phyloP scores from a whole-genome alignment of 2,113 vertebrate genomes.

The Chascanopsetta lugubris region DNA sequence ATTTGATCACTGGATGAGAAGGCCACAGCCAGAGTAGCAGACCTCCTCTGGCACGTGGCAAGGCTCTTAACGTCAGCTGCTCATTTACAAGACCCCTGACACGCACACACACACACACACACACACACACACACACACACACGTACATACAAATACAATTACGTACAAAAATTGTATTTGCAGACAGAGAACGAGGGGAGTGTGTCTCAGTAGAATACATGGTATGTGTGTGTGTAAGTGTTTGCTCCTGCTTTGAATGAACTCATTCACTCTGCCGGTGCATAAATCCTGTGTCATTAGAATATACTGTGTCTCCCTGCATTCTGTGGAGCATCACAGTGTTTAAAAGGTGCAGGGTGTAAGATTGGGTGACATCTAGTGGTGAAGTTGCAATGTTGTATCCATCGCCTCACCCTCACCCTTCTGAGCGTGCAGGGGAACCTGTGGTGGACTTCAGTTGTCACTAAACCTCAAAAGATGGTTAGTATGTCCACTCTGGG shows the following conservation, averaged over 20 bases:
- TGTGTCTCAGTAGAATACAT: constrained; percentile 13
- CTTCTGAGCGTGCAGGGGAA: too few species aligned
- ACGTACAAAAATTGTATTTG: constrained; percentile 34
- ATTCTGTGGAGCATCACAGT: too few species aligned
- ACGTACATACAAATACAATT: constrained; percentile 15
- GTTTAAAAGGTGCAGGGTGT: too few species aligned
- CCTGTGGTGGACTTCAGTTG: too few species aligned
- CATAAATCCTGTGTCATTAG: not conserved
- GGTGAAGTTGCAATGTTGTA: too few species aligned
- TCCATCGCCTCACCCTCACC: too few species aligned
- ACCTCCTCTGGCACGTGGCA: constrained; percentile 67
- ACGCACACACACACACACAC: constrained; percentile 34
- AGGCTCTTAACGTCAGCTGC: constrained; percentile 62
- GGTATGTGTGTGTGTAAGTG: not conserved
- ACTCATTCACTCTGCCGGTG: not conserved
- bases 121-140: constrained; percentile 41
- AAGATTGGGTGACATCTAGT: too few species aligned
- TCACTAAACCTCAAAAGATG: too few species aligned
- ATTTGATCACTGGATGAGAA: constrained; percentile 61
- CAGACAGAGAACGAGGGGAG: not conserved
- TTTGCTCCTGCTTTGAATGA: constrained; percentile 44
- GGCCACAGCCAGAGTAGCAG: constrained; percentile 45
- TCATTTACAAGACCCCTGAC: constrained; percentile 73
- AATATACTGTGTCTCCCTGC: not conserved
- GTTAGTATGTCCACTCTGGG: too few species aligned